Evolutionary conservation across 1,140 invertebrate genomes (phyloP).

Genomic region (Cotesia glomerata): DNA sequence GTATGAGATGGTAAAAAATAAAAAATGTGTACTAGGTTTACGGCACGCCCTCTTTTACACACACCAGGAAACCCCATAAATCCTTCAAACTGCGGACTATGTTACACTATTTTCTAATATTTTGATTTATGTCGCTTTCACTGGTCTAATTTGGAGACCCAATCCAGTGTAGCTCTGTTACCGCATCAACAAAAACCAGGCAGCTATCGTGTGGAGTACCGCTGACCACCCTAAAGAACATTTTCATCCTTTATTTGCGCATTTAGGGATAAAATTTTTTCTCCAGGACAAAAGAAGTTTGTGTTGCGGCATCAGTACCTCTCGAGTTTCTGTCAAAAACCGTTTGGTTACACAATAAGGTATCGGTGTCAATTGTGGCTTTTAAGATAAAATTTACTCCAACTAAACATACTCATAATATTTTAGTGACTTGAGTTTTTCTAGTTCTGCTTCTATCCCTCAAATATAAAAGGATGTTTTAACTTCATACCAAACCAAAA

Average conservation of each 20-base stretch:
- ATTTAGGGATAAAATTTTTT: conserved; percentile 35
- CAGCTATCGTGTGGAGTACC: not conserved
- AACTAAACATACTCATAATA: no score
- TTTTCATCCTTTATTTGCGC: conserved; percentile 58
- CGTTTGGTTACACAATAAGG: no score
- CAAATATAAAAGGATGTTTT: no score
- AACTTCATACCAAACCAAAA: no score
- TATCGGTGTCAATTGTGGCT: no score
- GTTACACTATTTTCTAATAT: conserved; percentile 53
- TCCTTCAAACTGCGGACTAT: conserved; percentile 48
- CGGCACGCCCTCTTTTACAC: conserved; percentile 40
- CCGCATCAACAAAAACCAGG: not conserved
- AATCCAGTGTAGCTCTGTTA: not conserved
- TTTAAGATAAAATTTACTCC: no score
- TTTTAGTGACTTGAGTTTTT: no score
- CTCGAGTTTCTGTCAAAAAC: no score
- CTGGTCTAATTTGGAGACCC: conserved; percentile 50
- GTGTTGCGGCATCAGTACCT: no score
- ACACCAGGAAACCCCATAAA: conserved; percentile 51
- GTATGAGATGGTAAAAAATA: not conserved
- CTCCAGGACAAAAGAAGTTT: no score
- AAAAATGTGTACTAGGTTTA: not conserved
- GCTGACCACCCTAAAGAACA: not conserved
- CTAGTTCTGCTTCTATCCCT: no score
- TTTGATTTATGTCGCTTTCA: conserved; percentile 61